These are phyloP conservation scores for Danaus plexippus DNA, from an alignment of 1,140 invertebrate genomes.

Conservation along the genomic window DNA sequence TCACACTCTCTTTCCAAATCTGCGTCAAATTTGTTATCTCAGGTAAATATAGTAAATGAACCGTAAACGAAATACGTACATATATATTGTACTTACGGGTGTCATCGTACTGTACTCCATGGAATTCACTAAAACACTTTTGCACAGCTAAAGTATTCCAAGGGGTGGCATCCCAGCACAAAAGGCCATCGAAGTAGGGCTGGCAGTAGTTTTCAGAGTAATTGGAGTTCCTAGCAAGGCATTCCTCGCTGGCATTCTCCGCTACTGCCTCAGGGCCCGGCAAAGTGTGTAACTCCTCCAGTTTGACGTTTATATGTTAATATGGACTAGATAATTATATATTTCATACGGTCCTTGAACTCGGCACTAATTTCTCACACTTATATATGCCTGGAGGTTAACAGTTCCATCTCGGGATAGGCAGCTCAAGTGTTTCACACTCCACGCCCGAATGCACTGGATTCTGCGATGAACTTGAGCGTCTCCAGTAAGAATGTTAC, in stretches of 20 bases:
- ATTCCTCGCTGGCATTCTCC: constrained; percentile 50
- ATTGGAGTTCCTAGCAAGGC: constrained; percentile 42
- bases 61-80: neutral
- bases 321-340: constrained; percentile 32
- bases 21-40: neutral
- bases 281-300: constrained; percentile 64
- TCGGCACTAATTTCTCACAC: constrained; percentile 29
- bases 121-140: constrained; percentile 82
- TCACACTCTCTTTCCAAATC: constrained; percentile 5
- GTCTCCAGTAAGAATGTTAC: constrained; percentile 54
- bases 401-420: constrained; percentile 29
- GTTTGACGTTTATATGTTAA: constrained; percentile 36
- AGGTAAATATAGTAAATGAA: constrained; percentile 1
- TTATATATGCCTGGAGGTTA: constrained; percentile 27
- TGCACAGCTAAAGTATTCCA: constrained; percentile 75
- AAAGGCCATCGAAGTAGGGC: constrained; percentile 78
- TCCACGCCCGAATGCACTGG: constrained; percentile 34
- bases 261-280: constrained; percentile 43
- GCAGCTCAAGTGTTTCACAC: constrained; percentile 35
- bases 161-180: constrained; percentile 85
- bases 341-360: constrained; percentile 47
- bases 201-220: constrained; percentile 67
- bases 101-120: constrained; percentile 82
- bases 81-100: constrained; percentile 71
- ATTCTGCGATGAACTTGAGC: constrained; percentile 46